phyloP scores from a whole-genome alignment of 37 sponge, comb jelly and placozoan genomes.

The Oopsacas minuta region DNA sequence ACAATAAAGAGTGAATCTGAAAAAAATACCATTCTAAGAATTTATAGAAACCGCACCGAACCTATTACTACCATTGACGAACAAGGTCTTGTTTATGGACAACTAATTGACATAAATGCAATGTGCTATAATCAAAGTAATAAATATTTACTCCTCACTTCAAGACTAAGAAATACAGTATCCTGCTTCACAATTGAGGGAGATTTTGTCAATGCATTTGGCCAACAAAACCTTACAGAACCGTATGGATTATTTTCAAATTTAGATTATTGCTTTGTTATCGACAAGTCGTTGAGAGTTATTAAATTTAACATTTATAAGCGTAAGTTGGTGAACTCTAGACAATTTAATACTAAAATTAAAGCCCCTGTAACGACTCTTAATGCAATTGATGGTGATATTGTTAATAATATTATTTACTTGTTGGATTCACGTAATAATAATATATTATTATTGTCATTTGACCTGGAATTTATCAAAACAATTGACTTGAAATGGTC shows the following conservation, averaged over 20 bases:
- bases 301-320: neutral
- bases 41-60: neutral
- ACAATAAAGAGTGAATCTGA: neutral
- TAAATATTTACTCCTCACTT: neutral
- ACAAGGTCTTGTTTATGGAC: neutral
- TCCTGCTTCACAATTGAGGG: neutral
- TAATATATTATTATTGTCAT: neutral
- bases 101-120: neutral
- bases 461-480: neutral
- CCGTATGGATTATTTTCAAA: neutral
- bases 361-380: neutral
- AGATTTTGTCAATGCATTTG: neutral
- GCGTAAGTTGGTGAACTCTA: neutral
- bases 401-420: neutral
- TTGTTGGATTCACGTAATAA: neutral
- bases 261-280: neutral
- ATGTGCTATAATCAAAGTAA: neutral
- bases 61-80: neutral
- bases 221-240: neutral
- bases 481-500: neutral
- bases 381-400: neutral
- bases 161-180: neutral
- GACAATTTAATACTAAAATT: neutral
- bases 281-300: neutral
- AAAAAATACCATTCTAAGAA: neutral